Percentiles rank a stretch among this genome's conserved stretches.
These are phyloP conservation scores for Nettapus auritus DNA, from an alignment of 2,113 vertebrate genomes.

Conservation along the genomic window DNA sequence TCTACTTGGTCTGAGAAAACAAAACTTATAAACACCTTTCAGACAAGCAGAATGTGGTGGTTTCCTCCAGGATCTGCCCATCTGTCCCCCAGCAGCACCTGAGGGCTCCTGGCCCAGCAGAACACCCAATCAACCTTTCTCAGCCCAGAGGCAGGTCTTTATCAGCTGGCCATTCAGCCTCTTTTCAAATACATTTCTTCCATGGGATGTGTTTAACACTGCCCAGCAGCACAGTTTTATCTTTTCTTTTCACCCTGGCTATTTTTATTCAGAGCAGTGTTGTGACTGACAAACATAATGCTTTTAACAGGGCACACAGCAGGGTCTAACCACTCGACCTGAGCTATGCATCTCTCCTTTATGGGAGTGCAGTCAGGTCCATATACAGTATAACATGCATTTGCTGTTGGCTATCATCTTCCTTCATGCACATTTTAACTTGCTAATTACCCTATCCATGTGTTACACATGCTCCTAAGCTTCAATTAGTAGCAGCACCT, in stretches of 20 bases:
- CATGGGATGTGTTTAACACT: neutral
- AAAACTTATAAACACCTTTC: neutral
- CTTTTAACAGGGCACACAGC: neutral
- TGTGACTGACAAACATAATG: neutral
- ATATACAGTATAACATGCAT: neutral
- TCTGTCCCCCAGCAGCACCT: neutral
- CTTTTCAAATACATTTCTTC: neutral
- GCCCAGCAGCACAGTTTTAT: neutral
- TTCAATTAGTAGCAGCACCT: neutral
- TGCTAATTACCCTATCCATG: neutral
- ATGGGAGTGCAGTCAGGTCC: neutral
- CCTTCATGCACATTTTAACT: neutral
- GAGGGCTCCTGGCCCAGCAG: neutral
- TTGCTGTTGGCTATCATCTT: neutral
- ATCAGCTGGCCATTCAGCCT: neutral
- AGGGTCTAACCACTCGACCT: neutral
- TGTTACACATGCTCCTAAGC: neutral
- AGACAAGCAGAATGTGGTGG: rapidly evolving
- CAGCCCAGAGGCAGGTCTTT: neutral
- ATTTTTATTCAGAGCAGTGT: neutral
- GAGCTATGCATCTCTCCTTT: neutral
- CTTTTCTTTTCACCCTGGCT: neutral
- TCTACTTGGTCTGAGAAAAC: neutral
- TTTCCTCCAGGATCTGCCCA: neutral
- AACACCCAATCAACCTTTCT: neutral